phyloP scores from a whole-genome alignment of 2,797 vertebrate species.

The Lacerta bilineata region DNA sequence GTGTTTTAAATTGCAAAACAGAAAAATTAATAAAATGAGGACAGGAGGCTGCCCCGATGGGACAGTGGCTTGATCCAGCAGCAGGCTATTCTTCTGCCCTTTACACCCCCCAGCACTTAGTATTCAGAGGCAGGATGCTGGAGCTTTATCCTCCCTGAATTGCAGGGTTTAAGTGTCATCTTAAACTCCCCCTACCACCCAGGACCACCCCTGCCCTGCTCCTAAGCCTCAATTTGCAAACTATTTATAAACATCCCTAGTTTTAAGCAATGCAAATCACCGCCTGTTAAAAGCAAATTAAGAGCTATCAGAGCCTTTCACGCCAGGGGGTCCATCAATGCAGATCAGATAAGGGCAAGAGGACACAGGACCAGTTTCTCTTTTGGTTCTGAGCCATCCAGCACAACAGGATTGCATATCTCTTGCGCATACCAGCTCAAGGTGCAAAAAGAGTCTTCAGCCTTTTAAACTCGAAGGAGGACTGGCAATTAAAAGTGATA shows the following conservation, averaged over 20 bases:
- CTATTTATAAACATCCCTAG: neutral
- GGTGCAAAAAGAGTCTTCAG: neutral
- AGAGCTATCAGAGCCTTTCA: neutral
- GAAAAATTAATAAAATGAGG: too few relatives aligned
- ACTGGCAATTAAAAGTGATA: too few relatives aligned
- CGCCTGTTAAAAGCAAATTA: slow-evolving; percentile 7
- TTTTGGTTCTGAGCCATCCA: neutral
- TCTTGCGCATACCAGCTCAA: neutral
- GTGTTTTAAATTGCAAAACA: too few relatives aligned
- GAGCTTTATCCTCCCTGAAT: too few relatives aligned
- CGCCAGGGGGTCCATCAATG: neutral
- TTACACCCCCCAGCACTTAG: too few relatives aligned
- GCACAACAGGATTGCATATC: too few relatives aligned
- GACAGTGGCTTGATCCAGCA: too few relatives aligned
- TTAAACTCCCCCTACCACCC: neutral
- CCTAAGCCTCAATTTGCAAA: neutral
- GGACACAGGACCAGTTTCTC: neutral
- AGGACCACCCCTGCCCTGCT: neutral
- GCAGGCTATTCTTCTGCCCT: too few relatives aligned
- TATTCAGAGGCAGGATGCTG: too few relatives aligned
- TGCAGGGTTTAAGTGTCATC: too few relatives aligned
- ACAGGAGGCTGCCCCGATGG: too few relatives aligned
- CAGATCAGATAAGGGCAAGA: neutral
- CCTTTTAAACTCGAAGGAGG: neutral
- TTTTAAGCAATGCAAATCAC: slow-evolving; percentile 9